phyloP scores from a whole-genome alignment of 2,797 vertebrate genomes.

The Echeneis naucrates region DNA sequence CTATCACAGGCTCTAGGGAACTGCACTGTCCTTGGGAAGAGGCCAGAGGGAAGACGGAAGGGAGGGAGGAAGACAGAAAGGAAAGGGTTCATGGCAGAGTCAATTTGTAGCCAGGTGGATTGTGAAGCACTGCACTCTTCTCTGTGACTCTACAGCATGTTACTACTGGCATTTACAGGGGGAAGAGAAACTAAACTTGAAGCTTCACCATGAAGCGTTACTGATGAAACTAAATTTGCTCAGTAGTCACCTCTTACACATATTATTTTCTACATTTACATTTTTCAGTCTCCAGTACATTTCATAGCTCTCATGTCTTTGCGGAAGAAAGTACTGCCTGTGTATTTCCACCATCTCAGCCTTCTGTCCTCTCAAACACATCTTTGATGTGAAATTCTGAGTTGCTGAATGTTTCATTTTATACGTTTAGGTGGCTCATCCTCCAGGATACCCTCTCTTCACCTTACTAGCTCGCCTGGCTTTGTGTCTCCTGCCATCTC shows the following conservation, averaged over 20 bases:
- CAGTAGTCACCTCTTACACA: neutral
- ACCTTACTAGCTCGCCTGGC: constrained; percentile 89
- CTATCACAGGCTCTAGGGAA: constrained; percentile 69
- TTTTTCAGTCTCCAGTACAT: neutral
- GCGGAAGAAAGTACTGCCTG: constrained; percentile 1
- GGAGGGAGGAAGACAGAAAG: constrained; percentile 23
- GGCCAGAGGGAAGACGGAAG: constrained; percentile 68
- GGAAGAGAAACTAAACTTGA: constrained; percentile 16
- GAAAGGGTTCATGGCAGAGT: constrained; percentile 46
- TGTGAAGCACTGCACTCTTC: constrained; percentile 21
- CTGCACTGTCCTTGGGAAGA: constrained; percentile 83
- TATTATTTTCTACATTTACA: neutral
- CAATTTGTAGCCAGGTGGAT: constrained; percentile 46
- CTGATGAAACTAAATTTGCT: neutral
- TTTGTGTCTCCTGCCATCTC: constrained; percentile 82
- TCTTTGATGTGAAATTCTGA: neutral
- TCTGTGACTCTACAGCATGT: constrained; percentile 10
- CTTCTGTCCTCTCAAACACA: neutral
- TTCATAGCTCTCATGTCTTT: neutral
- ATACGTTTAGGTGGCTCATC: constrained; percentile 92
- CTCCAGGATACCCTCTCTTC: constrained; percentile 97
- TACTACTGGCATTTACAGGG: neutral
- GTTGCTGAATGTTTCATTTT: constrained; percentile 16
- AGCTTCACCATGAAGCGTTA: neutral
- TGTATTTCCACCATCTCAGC: neutral